A percentile compares a stretch with the other conserved stretches of the same genome.
phyloP scores from a whole-genome alignment of 2,113 vertebrate genomes.

The Stegostoma tigrinum region DNA sequence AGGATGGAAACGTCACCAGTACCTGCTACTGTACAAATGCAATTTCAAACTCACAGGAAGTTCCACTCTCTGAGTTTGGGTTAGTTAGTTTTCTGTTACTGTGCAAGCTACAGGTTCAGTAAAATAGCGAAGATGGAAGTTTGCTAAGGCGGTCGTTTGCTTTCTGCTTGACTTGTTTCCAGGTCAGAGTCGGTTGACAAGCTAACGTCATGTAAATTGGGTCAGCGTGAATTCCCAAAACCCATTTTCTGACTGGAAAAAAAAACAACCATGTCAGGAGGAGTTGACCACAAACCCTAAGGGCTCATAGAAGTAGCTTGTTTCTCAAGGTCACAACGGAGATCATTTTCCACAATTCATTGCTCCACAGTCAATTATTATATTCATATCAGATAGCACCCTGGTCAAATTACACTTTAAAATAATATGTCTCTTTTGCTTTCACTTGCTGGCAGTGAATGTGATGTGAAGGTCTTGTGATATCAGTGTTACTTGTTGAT shows the following conservation, averaged over 20 bases:
- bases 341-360: background rate
- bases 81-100: background rate
- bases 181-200: background rate
- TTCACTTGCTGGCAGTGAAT: background rate
- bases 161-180: background rate
- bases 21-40: background rate
- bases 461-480: constrained; percentile 2
- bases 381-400: background rate
- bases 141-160: background rate
- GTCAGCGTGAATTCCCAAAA: background rate
- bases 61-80: background rate
- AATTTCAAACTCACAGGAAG: background rate
- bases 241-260: background rate
- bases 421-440: background rate
- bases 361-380: background rate
- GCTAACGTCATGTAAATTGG: background rate
- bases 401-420: constrained; percentile 9
- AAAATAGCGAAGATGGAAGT: background rate
- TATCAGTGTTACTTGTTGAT: background rate
- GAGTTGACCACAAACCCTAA: constrained; percentile 1
- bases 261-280: background rate
- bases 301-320: background rate
- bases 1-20: background rate
- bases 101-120: background rate
- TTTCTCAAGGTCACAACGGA: background rate